phyloP scores from a whole-genome alignment of 2,113 vertebrate genomes.

The Hyla sarda region DNA sequence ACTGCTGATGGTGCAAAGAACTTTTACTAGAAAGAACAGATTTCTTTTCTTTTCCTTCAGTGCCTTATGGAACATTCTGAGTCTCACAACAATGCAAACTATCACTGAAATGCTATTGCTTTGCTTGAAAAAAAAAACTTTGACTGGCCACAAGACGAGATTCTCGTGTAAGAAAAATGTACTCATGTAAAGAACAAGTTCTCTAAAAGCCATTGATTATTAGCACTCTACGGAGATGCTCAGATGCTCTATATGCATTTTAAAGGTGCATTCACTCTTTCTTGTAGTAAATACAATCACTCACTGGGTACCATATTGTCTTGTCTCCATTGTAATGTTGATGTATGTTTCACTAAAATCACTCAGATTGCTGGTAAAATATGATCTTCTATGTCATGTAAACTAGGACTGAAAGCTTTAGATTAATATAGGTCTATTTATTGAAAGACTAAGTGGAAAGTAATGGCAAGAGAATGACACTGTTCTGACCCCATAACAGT shows the following conservation, averaged over 20 bases:
- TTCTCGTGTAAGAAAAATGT: conserved; percentile 72
- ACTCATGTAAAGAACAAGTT: conserved; percentile 76
- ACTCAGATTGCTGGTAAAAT: conserved; percentile 73
- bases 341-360: conserved; percentile 75
- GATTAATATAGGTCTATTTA: background rate
- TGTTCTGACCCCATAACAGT: background rate
- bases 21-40: conserved; percentile 88
- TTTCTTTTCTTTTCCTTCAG: conserved; percentile 90
- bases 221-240: conserved; percentile 88
- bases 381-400: background rate
- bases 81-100: conserved; percentile 96
- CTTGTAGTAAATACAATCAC: conserved; percentile 29
- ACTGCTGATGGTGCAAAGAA: conserved; percentile 92
- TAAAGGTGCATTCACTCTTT: conserved; percentile 55
- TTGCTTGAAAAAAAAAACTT: conserved; percentile 86
- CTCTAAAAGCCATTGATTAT: conserved; percentile 98
- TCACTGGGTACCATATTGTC: conserved; percentile 71
- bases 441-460: conserved; percentile 3
- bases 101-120: conserved; percentile 89
- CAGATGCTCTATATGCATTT: conserved; percentile 66
- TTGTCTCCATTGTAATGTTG: conserved; percentile 78
- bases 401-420: background rate
- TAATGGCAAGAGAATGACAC: background rate
- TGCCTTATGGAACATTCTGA: conserved; percentile 99
- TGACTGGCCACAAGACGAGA: conserved; percentile 73